Evolutionary conservation across 2,113 vertebrate genomes (phyloP), one percentile per base, ranked within the genome.

Genomic region (Heterocephalus glaber): DNA sequence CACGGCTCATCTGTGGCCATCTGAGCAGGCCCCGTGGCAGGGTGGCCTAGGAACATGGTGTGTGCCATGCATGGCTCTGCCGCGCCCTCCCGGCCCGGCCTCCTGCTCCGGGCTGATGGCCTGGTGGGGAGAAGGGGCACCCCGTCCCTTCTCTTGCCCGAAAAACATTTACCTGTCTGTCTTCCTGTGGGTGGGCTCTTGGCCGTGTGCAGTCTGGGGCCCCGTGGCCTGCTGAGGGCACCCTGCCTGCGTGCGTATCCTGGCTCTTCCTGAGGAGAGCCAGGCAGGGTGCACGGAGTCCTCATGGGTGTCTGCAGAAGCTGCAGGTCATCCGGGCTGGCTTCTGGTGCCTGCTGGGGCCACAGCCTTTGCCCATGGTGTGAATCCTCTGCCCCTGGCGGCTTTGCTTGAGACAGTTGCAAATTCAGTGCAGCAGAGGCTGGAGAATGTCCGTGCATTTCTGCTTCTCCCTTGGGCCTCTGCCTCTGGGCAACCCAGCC

Each of bases 61-160:
- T 4, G 11, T 3, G 13, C 81, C 14, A 1, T 30, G 35, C 33
- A 7, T 7, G 0, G 56, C 24, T n/a, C n/a, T n/a, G n/a, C 65
- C 10, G 1, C 33, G 14, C 33, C 14, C 13, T 6, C 33, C 33
- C 17, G 35, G 66, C 66, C 66, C 16, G 35, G 65, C 11, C 2
- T 38, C 10, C 1, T 26, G 24, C 33, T 58, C 11, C 7, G 7
- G 28, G 63, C 38, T 60, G 38, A 17, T 24, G 47, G n/a, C 49
- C 61, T 41, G 20, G 4, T 63, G 65, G 86, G 76, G 65, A 47
- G 56, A n/a, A 49, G 20, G 74, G 54, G 20, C 44, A 20, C 12
- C 65, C 44, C 19, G n/a, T 58, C 65, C 2, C 8, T 2, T n/a
- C 17, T 86, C 88, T 61, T n/a, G 26, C 30, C 58, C 38, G 33